Percentiles rank a stretch among this genome's conserved stretches.
Conservation (phyloP, 1,140 invertebrate species). For the Mizuhopecten yessoensis region DNA sequence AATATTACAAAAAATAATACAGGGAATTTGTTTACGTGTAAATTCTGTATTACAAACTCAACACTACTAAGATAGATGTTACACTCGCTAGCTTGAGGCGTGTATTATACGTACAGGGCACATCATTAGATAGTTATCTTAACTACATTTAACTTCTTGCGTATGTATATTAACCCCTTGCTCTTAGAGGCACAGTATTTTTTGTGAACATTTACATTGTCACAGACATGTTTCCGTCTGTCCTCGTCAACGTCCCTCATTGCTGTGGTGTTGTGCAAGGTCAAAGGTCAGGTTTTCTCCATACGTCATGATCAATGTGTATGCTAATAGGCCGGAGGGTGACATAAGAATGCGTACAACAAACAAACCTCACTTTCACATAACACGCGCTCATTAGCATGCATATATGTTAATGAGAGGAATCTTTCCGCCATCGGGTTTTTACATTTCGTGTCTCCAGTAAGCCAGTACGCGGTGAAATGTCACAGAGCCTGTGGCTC, state of each 20-base stretch:
- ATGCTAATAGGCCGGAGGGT: constrained; percentile 21
- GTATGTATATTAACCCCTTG: neutral
- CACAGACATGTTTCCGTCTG: neutral
- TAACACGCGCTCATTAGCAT: constrained; percentile 26
- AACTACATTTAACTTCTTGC: neutral
- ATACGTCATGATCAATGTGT: constrained; percentile 3
- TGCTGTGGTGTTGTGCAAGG: neutral
- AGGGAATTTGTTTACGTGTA: too few relatives aligned
- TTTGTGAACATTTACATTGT: neutral
- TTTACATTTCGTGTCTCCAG: neutral
- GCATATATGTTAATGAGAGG: constrained; percentile 15
- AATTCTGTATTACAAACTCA: too few relatives aligned
- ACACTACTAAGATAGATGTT: too few relatives aligned
- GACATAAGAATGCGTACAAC: constrained; percentile 23
- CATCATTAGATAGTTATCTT: neutral
- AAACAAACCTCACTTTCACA: neutral
- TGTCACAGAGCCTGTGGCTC: neutral
- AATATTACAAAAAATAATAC: too few relatives aligned
- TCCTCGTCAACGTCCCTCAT: neutral
- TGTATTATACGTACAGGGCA: too few relatives aligned
- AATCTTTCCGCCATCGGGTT: neutral
- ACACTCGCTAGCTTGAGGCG: too few relatives aligned
- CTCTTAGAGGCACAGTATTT: neutral
- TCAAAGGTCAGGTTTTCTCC: neutral
- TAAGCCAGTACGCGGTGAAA: neutral